phyloP scores from a whole-genome alignment of 2,113 vertebrate species.

The Cairina moschata region DNA sequence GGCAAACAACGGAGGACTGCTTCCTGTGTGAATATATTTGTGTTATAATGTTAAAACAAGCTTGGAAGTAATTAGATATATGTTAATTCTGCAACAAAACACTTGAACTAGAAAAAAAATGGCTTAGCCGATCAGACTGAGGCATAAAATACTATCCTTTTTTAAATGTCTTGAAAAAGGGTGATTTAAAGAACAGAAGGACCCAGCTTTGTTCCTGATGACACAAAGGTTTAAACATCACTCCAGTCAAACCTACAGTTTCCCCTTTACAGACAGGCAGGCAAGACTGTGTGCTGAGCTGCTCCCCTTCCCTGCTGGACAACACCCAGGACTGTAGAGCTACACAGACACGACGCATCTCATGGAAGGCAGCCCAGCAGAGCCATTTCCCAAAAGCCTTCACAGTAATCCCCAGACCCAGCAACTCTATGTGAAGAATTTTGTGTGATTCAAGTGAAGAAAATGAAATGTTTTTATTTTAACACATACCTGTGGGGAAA shows the following conservation, averaged over 20 bases:
- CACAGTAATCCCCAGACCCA: neutral
- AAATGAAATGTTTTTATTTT: conserved; percentile 11
- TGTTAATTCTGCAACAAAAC: neutral
- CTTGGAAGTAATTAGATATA: neutral
- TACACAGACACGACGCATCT: accelerated
- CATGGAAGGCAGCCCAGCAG: accelerated
- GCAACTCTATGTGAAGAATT: neutral
- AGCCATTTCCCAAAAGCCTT: neutral
- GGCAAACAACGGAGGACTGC: neutral
- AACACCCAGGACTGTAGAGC: neutral
- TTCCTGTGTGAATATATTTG: neutral
- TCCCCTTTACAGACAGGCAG: neutral
- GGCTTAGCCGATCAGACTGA: neutral
- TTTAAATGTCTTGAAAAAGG: neutral
- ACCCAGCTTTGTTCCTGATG: neutral
- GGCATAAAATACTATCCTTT: neutral
- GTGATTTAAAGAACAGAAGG: neutral
- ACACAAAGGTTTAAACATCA: neutral
- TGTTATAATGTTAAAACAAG: neutral
- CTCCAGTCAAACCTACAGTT: neutral
- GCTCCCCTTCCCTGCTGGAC: neutral
- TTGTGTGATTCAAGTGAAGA: neutral
- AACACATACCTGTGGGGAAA: neutral
- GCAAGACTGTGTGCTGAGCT: neutral
- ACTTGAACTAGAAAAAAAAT: neutral